These are phyloP conservation scores for Paedocypris sp. DNA, from an alignment of 2,113 vertebrate species.

Conservation along the genomic window DNA sequence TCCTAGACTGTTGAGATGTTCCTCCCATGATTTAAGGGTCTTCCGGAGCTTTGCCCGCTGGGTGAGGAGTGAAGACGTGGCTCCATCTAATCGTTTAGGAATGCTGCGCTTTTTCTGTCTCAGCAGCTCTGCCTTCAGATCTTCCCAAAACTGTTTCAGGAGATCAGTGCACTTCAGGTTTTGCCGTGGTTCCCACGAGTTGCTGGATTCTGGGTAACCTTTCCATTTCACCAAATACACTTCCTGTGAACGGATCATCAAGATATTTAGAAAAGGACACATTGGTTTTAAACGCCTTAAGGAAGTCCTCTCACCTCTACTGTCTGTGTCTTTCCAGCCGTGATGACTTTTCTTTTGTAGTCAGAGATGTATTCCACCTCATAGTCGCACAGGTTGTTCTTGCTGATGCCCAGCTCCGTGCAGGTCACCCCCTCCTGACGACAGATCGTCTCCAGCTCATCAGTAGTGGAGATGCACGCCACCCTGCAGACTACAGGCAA, in stretches of 20 bases:
- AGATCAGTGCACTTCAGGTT: slow-evolving; percentile 61
- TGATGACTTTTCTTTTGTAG: slow-evolving; percentile 55
- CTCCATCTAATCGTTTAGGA: slow-evolving; percentile 51
- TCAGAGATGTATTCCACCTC: slow-evolving; percentile 70
- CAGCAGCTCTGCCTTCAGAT: slow-evolving; percentile 56
- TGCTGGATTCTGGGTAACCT: slow-evolving; percentile 57
- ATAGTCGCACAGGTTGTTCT: slow-evolving; percentile 60
- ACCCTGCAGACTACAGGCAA: slow-evolving; percentile 45
- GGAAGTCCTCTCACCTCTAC: slow-evolving; percentile 33
- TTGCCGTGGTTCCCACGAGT: slow-evolving; percentile 65
- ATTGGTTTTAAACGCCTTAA: too few relatives aligned
- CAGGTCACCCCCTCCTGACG: slow-evolving; percentile 56
- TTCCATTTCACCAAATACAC: slow-evolving; percentile 69
- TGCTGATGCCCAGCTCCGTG: slow-evolving; percentile 52
- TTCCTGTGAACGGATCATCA: slow-evolving; percentile 41
- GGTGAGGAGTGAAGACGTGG: slow-evolving; percentile 48
- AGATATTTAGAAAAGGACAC: neutral
- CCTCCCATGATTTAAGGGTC: slow-evolving; percentile 59
- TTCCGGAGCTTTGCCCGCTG: slow-evolving; percentile 65
- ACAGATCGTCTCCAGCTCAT: slow-evolving; percentile 59
- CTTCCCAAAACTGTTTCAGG: slow-evolving; percentile 63
- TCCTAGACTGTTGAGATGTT: slow-evolving; percentile 59
- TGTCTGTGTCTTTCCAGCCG: slow-evolving; percentile 3
- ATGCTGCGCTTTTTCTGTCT: slow-evolving; percentile 35
- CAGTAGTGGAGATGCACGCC: slow-evolving; percentile 54